These are phyloP conservation scores for Ailuropoda melanoleuca DNA, from an alignment of 2,113 vertebrate genomes.

Conservation along the genomic window DNA sequence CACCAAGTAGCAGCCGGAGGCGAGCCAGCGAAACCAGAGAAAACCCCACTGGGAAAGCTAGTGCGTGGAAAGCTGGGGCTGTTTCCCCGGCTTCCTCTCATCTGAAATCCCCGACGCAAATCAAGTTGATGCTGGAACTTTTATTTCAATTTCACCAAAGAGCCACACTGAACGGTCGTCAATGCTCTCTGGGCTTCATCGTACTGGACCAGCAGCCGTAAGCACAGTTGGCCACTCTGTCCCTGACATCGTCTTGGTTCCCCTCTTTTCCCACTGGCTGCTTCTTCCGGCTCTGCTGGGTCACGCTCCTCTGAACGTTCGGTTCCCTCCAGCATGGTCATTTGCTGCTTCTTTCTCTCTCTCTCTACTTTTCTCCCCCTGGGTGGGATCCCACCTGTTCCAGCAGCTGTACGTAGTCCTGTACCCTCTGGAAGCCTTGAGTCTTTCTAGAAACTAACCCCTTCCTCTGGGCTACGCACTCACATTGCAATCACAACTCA, in stretches of 20 bases:
- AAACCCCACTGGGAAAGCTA: constrained; percentile 22
- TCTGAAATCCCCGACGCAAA: background rate
- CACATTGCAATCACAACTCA: background rate
- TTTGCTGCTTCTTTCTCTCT: background rate
- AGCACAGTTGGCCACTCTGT: background rate
- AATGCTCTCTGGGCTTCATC: background rate
- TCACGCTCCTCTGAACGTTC: background rate
- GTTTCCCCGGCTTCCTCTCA: background rate
- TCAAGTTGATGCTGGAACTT: background rate
- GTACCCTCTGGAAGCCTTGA: background rate
- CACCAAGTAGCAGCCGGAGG: background rate
- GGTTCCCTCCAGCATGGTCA: accelerated
- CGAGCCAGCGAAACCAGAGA: constrained; percentile 14
- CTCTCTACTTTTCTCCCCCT: background rate
- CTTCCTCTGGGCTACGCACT: background rate
- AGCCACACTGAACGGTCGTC: background rate
- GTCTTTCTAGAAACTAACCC: background rate
- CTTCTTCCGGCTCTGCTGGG: background rate
- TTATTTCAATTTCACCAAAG: background rate
- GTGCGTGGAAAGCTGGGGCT: background rate
- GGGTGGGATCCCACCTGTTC: background rate
- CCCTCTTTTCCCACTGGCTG: background rate
- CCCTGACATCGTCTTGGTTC: background rate
- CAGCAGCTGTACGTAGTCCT: background rate
- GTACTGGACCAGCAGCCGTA: background rate